Evolutionary conservation across 2,797 vertebrate species (phyloP).

Genomic region (Crocidura indochinensis): DNA sequence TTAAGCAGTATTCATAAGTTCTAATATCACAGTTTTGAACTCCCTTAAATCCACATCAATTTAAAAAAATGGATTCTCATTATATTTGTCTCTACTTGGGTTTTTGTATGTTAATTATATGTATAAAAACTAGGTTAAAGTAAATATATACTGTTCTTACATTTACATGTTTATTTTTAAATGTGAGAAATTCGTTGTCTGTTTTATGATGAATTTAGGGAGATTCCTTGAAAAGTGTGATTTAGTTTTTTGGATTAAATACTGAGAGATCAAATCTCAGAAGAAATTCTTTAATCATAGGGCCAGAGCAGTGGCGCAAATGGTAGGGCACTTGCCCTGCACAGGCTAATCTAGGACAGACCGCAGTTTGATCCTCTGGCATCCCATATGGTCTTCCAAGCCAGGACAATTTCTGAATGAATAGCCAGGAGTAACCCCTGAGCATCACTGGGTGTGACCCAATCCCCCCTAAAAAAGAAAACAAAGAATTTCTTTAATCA

Average conservation of each 20-base stretch:
- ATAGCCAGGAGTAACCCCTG: too few species aligned
- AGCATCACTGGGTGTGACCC: too few species aligned
- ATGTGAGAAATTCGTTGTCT: neutral
- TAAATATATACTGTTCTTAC: neutral
- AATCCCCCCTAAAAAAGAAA: too few species aligned
- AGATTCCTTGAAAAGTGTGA: slow-evolving; percentile 10
- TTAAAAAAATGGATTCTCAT: neutral
- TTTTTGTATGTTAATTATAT: neutral
- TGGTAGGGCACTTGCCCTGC: too few species aligned
- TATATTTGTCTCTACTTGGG: neutral
- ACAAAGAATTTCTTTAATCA: neutral
- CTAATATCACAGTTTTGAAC: neutral
- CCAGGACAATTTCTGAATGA: too few species aligned
- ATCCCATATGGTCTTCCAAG: too few species aligned
- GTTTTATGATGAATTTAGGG: slow-evolving; percentile 29
- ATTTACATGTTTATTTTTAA: slow-evolving; percentile 25
- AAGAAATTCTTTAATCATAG: neutral
- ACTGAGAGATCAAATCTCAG: neutral
- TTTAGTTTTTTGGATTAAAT: slow-evolving; percentile 38
- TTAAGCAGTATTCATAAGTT: neutral
- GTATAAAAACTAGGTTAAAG: slow-evolving; percentile 24
- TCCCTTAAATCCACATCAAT: neutral
- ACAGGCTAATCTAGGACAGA: too few species aligned
- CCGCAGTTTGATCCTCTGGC: too few species aligned
- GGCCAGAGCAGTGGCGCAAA: too few species aligned